phyloP scores from a whole-genome alignment of 2,888 invertebrate genomes.

The Leptodirus hochenwartii region DNA sequence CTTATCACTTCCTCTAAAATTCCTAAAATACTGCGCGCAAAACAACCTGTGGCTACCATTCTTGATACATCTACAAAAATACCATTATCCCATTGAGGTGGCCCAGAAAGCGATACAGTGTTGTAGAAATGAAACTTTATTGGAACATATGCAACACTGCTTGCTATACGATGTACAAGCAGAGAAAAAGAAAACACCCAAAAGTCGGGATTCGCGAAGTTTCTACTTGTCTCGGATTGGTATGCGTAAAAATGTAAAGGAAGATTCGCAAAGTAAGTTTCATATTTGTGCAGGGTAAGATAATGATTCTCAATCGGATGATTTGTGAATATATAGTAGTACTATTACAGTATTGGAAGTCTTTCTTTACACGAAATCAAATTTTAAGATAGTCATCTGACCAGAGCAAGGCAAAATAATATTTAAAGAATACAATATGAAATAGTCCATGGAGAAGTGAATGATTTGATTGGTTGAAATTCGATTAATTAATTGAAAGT shows the following conservation, averaged over 20 bases:
- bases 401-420: too few species aligned
- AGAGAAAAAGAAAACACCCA: conserved; percentile 18
- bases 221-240: conserved; percentile 24
- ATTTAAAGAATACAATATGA: too few species aligned
- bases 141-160: conserved; percentile 40
- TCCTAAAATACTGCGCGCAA: conserved; percentile 39
- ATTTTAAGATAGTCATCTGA: too few species aligned
- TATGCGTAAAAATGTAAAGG: conserved; percentile 14
- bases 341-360: too few species aligned
- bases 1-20: conserved; percentile 35
- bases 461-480: too few species aligned
- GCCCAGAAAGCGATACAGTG: conserved; percentile 39
- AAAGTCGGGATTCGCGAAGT: conserved; percentile 24
- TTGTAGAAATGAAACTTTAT: conserved; percentile 29
- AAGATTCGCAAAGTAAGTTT: too few species aligned
- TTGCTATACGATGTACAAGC: conserved; percentile 18
- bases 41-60: conserved; percentile 53
- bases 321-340: too few species aligned
- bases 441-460: too few species aligned
- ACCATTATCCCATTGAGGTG: conserved; percentile 45
- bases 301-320: too few species aligned
- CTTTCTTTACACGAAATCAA: too few species aligned
- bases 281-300: too few species aligned
- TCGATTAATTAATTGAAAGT: too few species aligned
- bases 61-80: conserved; percentile 46